Base-by-base conservation (phyloP, 1,140 invertebrate species). In the Bathynomus jamesi region DNA sequence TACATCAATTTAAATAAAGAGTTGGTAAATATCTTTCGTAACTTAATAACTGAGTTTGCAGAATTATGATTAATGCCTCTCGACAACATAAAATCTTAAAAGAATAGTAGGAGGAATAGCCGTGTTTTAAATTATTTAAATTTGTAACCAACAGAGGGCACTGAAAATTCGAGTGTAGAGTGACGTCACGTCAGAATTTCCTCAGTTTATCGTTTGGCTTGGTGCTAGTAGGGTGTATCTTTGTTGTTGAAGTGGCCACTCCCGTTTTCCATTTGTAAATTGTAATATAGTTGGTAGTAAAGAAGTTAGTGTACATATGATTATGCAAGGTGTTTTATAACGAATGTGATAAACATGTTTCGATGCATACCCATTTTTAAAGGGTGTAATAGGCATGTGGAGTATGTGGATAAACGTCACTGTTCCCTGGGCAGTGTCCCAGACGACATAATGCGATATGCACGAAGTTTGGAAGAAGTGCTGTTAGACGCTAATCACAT, bases 401-500 rank as follows among this genome's bases (percentile, higher is more conserved):
- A 99, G 87, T 96, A 90, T 86, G 91, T 99, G 85, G 96, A 99
- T 88, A 97, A 97, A 86, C 89, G 96, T 83, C 95, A 98, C 85
- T 96, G 95, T 86, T 97, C 94, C 76, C 87, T 99, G 82, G 89
- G 91, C 76, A 91, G 88, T 82, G 93, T 99, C 80, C 96, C 97
- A 76, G 95, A 98, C 84, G 96, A 99, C 84, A 94, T 99, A 83
- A 87, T 98, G 79, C 88, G 96, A 77, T 98, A 99, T 85, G 91
- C 94, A 60, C 88, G 95, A 79, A 97, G 93, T 82, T 87, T 99
- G 80, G 97, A 99, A 84, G 97, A 99, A 85, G 87, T 99, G 72
- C 87, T 99, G 76, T 86, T 99, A 64, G 96, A 99, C 86, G 94
- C 96, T 65, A 99, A 99, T 86, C 96, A 98, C 82, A 95, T 99